Evolutionary conservation across 2,797 vertebrate genomes (phyloP), one percentile per base, ranked within the genome.

Genomic region (Rhinichthys osculus): DNA sequence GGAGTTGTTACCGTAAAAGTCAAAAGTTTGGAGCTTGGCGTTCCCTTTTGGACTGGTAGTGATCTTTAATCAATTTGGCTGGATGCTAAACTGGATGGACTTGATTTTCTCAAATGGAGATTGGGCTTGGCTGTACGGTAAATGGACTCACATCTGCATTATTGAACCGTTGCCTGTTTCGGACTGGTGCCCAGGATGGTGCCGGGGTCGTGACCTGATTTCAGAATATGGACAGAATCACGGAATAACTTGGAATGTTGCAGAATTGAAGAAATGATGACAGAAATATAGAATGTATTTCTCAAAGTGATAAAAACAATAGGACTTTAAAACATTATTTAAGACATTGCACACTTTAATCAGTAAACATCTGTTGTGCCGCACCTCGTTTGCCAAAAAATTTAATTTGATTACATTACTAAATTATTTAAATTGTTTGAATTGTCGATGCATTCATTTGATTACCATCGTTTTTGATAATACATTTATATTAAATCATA

Each of bases 21-120:
- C 54, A 16, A 62, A 78, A 10, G 76, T 62, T 78, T 42, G 35
- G 23, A 59, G 54, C 35, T 57, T 27, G 13, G 35, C 23, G 1
- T 62, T 78, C 40, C 52, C 52, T 38, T 78, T 70, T 71, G 81
- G 70, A 67, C 59, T 17, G 50, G 66, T 78, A 62, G n/a, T 78
- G 76, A 78, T 78, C 35, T 38, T 57, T 57, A 77, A 57, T 57
- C 54, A 78, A 92, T 92, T 94, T 93, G 93, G 94, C 94, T 92
- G 92, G 93, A 93, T 89, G 88, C 92, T 85, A 87, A 64, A 40
- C 89, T 83, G 90, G 90, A 62, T 87, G 33, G 89, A 90, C 74
- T 77, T 1, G 30, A 77, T 57, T 77, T 57, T 38, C 50, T 77
- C 50, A 23, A 77, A 21, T 2, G 33, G 33, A 21, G 50, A 21